Base-by-base conservation (phyloP, 2,113 vertebrate genomes). In the Hoplias malabaricus region DNA sequence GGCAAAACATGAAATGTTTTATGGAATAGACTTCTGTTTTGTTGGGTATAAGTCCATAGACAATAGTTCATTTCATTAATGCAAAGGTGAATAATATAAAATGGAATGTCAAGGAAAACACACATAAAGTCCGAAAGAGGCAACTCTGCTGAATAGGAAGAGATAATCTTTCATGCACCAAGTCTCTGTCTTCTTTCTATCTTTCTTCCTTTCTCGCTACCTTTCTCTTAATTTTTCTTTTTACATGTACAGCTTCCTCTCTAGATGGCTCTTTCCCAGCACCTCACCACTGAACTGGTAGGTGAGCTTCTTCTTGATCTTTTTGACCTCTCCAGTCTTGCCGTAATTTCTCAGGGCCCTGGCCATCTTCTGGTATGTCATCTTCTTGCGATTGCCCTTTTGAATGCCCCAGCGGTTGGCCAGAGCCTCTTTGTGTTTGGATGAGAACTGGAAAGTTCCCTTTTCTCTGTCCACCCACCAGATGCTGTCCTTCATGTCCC, bases 361-460 rank as follows among this genome's bases (percentile, higher is more conserved):
- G 8, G 98, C 98, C 98, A 99, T 99, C 89, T 99, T 99, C 92
- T 99, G 98, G 82, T 99, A 99, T 81, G 98, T 99, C 98, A 99
- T 99, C 90, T 98, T 99, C 90, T 98, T 99, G 82, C 98, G 96
- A 86, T 99, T 99, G 81, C 98, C 98, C 80, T 99, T 99, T 90
- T 98, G 96, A 85, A 98, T 90, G 73, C 98, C 98, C 98, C 98
- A 99, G 87, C 96, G 96, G 75, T 99, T 91, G 0, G 98, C 98
- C 42, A 99, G 77, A 2, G 92, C 94, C 85, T 99, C 98, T 90
- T 99, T 99, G 93, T 99, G 97, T 89, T 99, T 98, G 83, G 98
- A 99, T 6, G 98, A 99, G 93, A 99, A 99, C 90, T 99, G 97
- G 90, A 99, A 99, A 78, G 95, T 96, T 83, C 98, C 98, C 84